Base-by-base conservation (phyloP, 2,888 invertebrate genomes). In the Electrophaes corylata region DNA sequence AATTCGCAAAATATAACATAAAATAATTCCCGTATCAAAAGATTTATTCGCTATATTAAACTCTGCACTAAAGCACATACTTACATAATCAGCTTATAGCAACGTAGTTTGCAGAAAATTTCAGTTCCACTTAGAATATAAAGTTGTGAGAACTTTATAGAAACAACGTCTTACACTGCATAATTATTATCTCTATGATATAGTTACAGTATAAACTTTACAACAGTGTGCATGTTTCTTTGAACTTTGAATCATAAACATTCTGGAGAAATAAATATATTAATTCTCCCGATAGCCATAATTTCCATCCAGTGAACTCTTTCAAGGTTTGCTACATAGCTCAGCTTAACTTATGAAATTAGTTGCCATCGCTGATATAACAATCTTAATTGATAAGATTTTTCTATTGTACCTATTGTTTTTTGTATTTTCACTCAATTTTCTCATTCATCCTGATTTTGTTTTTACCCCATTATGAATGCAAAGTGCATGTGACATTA, bases 41-140 rank as follows among this genome's bases (percentile, higher is more conserved):
- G 26, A 44, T 26, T 51, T 35, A 52, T 37, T 33, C 35, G 35
- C 35, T 37, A 19, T 35, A 35, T n/a, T 35, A 35, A 44, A 33
- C 40, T 43, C 41, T 31, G 11, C 12, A 26, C 31, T 43, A 33
- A 43, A 35, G n/a, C 16, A 16, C 5, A 4, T 18, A 12, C 12
- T 18, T 18, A 29, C 18, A 16, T 39, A 49, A 49, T 39, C 39
- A 19, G 39, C 48, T 49, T 12, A 23, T 3, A 20, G 29, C 12
- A 11, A 44, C 29, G 18, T 39, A 40, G 39, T 40, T 39, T 39
- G 18, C 26, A 26, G n/a, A 23, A 48, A n/a, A 4, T 39, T 37
- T 8, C 1, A 14, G n/a, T 39, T 37, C 35, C 5, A 14, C n/a
- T 1, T 2, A 8, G 35, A 16, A 10, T 37, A 37, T 37, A 16